Percentiles rank a stretch among this genome's conserved stretches.
Conservation (phyloP, 37 sponge, comb jelly and placozoan species). For the Crambe crambe region DNA sequence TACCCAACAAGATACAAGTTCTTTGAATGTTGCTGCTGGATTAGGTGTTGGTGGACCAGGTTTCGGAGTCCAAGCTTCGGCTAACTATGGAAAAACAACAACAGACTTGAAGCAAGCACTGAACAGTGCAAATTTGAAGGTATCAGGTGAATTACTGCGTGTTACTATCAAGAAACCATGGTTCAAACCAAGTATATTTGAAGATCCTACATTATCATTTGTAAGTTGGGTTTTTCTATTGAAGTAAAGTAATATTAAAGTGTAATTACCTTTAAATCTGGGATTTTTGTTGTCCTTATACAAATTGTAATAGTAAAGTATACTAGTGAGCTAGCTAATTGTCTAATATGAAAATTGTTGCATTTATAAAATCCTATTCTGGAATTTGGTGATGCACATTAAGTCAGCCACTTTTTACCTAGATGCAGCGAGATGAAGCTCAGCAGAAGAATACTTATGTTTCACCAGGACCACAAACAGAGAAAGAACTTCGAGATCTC, state of each 20-base stretch:
- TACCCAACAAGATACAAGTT: constrained; percentile 6
- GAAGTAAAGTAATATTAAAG: not conserved
- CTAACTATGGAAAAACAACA: not conserved
- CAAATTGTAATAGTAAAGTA: too few relatives aligned
- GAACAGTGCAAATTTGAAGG: constrained; percentile 20
- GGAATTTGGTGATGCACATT: too few relatives aligned
- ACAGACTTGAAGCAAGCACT: constrained; percentile 15
- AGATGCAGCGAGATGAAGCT: constrained; percentile 8
- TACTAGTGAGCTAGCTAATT: too few relatives aligned
- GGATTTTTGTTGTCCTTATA: not conserved
- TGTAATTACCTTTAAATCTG: not conserved
- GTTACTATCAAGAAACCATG: constrained; percentile 55
- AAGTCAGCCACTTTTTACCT: not conserved
- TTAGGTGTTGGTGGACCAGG: constrained; percentile 3
- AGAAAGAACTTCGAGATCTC: not conserved
- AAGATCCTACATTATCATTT: not conserved
- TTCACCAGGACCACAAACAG: constrained; percentile 2
- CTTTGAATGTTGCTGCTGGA: not conserved
- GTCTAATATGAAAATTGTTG: too few relatives aligned
- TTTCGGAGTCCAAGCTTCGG: not conserved
- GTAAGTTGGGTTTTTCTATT: not conserved
- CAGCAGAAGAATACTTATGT: constrained; percentile 15
- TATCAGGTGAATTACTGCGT: constrained; percentile 49
- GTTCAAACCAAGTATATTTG: constrained; percentile 55
- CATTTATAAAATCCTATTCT: too few relatives aligned